These are phyloP conservation scores for Acanthornis magna DNA, from an alignment of 2,797 vertebrate species.

Conservation along the genomic window DNA sequence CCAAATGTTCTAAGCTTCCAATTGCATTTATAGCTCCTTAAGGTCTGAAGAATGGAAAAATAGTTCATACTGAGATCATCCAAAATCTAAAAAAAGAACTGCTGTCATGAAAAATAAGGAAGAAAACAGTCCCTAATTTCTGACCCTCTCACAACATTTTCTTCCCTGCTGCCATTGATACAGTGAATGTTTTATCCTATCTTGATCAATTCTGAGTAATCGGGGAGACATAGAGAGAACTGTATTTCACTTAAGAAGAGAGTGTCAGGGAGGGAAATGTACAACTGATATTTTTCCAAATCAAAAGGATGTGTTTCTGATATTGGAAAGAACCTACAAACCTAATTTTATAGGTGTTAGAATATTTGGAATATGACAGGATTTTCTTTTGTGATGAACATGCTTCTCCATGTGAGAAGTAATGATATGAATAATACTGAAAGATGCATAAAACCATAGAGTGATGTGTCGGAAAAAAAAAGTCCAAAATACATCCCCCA, in stretches of 20 bases:
- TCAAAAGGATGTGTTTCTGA: background rate
- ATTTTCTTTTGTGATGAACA: background rate
- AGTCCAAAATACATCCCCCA: background rate
- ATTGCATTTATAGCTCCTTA: background rate
- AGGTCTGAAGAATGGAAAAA: background rate
- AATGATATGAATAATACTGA: background rate
- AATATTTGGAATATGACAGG: background rate
- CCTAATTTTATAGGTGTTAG: background rate
- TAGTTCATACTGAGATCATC: background rate
- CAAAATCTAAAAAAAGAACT: background rate
- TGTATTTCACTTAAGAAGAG: background rate
- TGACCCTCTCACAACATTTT: background rate
- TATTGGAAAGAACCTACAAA: background rate
- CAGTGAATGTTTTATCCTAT: background rate
- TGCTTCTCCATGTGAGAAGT: background rate
- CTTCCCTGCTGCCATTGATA: background rate
- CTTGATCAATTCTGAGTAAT: background rate
- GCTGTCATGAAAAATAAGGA: background rate
- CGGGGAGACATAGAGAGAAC: background rate
- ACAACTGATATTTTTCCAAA: background rate
- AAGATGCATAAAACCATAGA: background rate
- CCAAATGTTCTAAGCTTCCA: background rate
- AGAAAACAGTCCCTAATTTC: background rate
- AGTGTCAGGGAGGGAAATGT: background rate
- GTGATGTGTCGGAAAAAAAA: background rate